Evolutionary conservation across 2,113 vertebrate genomes (phyloP), one percentile per base, ranked within the genome.

Genomic region (Alexandromys fortis): DNA sequence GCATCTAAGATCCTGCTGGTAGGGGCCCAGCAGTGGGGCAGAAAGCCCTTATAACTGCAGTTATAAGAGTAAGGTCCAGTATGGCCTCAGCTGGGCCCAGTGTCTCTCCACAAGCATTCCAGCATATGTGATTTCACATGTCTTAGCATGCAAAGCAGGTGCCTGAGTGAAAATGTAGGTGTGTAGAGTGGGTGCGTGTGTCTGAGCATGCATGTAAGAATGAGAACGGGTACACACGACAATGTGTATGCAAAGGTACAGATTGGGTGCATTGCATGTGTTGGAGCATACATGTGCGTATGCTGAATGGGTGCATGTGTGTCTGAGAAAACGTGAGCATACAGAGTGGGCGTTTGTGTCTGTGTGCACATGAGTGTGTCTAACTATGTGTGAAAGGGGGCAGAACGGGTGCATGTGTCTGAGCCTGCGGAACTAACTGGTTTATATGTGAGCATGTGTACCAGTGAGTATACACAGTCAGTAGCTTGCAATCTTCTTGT

Each of bases 381-480:
- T 65, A 28, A 45, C 24, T 19, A 47, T 35, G 30, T 68, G 47
- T 70, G 33, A n/a, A 33, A 87, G 33, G 10, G 19, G 24, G 65
- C 65, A 72, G 33, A 87, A 47, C 24, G 7, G 33, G 45, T 55
- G 14, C 21, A 9, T n/a, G 12, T 38, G 13, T 6, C 35, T 72
- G 21, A 49, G 65, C 45, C 24, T 52, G 21, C 7, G 28, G 61
- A 38, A 52, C 16, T 16, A 38, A 52, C 16, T 16, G 45, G 35
- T 55, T 16, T n/a, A 26, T 33, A 24, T 24, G 45, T 55, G 49
- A 55, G 47, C 22, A 2, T 55, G 47, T 17, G 22, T 28, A 5
- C 47, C 11, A 45, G 30, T 0, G 19, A 33, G 21, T 30, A 3
- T 9, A 22, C 22, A 24, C 49, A 28, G 9, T 4, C 26, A 0